Base-by-base conservation (phyloP, 2,888 invertebrate species). In the Drosophila sordidula region DNA sequence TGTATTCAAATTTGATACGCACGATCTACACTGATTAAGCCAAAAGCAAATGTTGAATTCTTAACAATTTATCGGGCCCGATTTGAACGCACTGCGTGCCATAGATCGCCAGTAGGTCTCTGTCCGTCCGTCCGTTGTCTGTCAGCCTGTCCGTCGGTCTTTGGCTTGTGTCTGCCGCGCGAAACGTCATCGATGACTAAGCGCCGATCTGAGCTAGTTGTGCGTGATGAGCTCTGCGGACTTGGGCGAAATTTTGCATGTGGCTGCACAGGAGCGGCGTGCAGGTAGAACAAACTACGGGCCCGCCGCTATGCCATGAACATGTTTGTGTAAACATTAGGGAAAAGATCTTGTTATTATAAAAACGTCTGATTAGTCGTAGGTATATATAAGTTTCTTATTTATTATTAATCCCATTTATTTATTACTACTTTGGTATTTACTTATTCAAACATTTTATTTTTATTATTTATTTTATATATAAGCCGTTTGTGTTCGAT, bases 131-230 rank as follows among this genome's bases (percentile, higher is more conserved):
- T 45, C 16, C 0, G 18, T 25, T 5, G 32, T 52, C 50, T 0
- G 57, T 58, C 49, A 3, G 55, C 55, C 38, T 0, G 58, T 61
- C 55, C 8, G 44, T 58, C 50, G 3, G 59, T 55, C 41, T 12
- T 12, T 18, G 22, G 22, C 42, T 42, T 18, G 67, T 70, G 80
- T 70, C 75, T 64, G 70, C 57, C 42, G 59, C 69, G 65, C 81
- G 70, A 81, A 65, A 78, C 82, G 82, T 82, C 82, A 82, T 81
- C 66, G 82, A 78, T 87, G 82, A 82, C 85, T 82, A 87, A 87
- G 51, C 18, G 62, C 18, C 14, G 44, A 50, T 18, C 42, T 39
- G 38, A 45, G 65, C 63, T 50, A 66, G 25, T 25, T 56, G 49
- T 49, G 42, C 52, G 58, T 36, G 64, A 59, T 34, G 78, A 66